Base-by-base conservation (phyloP, 2,888 invertebrate genomes). In the Neoscelio sp. region DNA sequence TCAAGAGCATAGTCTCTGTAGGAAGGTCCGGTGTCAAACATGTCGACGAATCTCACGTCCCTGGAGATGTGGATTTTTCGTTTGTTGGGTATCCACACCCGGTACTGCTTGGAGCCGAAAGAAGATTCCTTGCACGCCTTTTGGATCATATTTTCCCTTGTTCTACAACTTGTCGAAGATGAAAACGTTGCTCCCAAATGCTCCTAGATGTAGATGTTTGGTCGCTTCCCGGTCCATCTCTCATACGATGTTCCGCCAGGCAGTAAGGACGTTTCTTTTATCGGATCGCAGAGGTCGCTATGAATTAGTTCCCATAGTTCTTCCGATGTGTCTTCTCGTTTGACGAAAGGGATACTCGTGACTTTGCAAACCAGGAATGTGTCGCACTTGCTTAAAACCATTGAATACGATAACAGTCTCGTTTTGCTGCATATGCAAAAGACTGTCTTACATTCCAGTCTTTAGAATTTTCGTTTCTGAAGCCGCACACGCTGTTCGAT, bases 121-220 rank as follows among this genome's bases (percentile, higher is more conserved):
- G 20, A 64, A 64, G 5, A 12, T 64, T 33, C 48, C 64, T n/a
- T 28, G 8, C 5, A 48, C n/a, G n/a, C 26, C 38, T 23, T 30
- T 46, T 12, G 64, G 28, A 1, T 64, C 50, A 4, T 48, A 48
- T 20, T 60, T 60, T 30, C 33, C 44, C 20, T 60, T 60, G 6
- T 23, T 17, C n/a, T n/a, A n/a, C n/a, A n/a, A n/a, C 26, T 68
- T 76, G 52, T 78, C 38, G 12, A 78, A 28, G 6, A 68, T 42
- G 50, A 35, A 62, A 7, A 67, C 78, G 52, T 67, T 76, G 44
- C 42, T 46, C 28, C 81, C 78, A 20, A 81, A 81, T 13, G 38
- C 33, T 64, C 70, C 50, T 6, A 81, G 30, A 38, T 73, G 46
- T 17, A 42, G n/a, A 73, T 35, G 13, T 71, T 33, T 10, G 68